These are phyloP conservation scores for Tonatia bakeri DNA, from an alignment of 2,113 vertebrate species.

Conservation along the genomic window DNA sequence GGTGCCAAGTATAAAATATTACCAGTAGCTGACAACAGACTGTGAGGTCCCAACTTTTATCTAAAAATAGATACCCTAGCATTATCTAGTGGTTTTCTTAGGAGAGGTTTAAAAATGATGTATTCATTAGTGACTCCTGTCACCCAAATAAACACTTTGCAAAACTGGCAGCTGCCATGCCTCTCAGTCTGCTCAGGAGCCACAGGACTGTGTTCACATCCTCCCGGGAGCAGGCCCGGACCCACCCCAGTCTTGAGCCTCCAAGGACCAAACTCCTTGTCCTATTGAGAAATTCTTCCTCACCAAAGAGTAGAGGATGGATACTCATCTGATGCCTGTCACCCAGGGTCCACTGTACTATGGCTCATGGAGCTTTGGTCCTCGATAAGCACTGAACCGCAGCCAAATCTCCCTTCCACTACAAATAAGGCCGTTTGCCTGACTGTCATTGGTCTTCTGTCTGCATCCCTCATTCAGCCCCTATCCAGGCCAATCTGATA, in stretches of 20 bases:
- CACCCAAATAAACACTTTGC: neutral
- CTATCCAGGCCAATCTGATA: too few species aligned
- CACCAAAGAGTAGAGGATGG: neutral
- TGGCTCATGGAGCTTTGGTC: neutral
- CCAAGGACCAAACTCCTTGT: neutral
- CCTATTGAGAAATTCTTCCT: neutral
- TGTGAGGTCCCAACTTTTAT: neutral
- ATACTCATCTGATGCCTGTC: neutral
- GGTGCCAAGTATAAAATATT: neutral
- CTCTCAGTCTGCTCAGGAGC: neutral
- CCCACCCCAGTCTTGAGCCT: neutral
- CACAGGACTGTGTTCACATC: neutral
- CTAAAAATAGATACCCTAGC: neutral
- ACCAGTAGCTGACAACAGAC: neutral
- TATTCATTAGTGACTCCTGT: neutral
- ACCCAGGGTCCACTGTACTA: neutral
- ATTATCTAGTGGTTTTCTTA: neutral
- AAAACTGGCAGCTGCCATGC: neutral
- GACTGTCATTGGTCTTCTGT: neutral
- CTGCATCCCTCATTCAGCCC: neutral
- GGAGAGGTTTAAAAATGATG: neutral
- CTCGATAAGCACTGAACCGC: neutral
- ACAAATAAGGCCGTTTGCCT: neutral
- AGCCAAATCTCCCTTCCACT: neutral
- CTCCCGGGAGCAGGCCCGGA: neutral